Evolutionary conservation across 2,113 vertebrate species (phyloP).

Genomic region (Sinosuthora webbiana): DNA sequence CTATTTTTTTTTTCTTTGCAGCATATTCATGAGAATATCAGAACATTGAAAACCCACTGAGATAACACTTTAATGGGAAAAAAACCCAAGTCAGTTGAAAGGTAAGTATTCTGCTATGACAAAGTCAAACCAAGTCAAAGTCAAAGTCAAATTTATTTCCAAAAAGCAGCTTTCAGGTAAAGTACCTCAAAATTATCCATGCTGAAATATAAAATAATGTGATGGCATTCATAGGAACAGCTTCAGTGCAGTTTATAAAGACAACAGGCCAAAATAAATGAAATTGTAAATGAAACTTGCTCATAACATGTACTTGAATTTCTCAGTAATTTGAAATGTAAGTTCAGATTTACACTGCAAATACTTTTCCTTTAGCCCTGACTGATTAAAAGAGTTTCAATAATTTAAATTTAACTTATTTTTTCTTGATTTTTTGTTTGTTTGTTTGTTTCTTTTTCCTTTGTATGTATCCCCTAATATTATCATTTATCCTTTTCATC

Average conservation of each 20-base stretch:
- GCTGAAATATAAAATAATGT: slow-evolving; percentile 17
- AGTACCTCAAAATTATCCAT: not conserved
- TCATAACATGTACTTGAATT: not conserved
- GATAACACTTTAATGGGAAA: not conserved
- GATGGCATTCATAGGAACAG: not conserved
- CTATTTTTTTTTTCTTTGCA: not conserved
- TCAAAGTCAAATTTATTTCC: not conserved
- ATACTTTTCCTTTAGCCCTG: not conserved
- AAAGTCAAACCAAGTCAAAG: not conserved
- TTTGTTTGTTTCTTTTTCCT: not conserved
- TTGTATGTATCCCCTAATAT: not conserved
- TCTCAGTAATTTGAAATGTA: not conserved
- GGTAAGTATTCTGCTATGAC: not conserved
- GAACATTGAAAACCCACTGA: not conserved
- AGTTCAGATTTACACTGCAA: not conserved
- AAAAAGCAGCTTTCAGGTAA: not conserved
- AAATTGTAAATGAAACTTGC: not conserved
- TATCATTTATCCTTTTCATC: not conserved
- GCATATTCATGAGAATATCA: not conserved
- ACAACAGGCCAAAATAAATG: not conserved
- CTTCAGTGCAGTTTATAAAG: not conserved
- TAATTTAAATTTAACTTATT: not conserved
- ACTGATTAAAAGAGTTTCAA: not conserved
- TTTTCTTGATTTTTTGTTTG: not conserved
- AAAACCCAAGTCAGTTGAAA: not conserved